Base-by-base conservation (phyloP, 2,888 invertebrate genomes). In the Leucoptera coffeella region DNA sequence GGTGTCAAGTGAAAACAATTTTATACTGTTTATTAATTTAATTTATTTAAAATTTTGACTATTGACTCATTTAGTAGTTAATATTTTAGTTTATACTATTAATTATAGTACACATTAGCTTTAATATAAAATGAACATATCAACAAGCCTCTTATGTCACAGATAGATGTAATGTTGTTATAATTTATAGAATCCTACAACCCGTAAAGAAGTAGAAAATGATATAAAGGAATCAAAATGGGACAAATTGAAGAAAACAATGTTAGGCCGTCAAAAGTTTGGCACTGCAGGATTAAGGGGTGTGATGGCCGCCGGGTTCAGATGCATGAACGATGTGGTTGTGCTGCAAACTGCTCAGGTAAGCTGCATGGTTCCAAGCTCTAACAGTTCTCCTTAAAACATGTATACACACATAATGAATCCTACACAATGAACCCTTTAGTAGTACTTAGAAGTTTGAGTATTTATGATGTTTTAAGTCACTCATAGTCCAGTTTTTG, bases 321-420 rank as follows among this genome's bases (percentile, higher is more conserved):
- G 78, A 36, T 82, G 85, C 34, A 91, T 99, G 88, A 99, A 99
- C 55, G 97, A 99, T 55, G 74, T 99, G 23, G 94, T 95, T 0
- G 89, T 92, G 1, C 77, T 99, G 25, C 99, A 99, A 64, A 93
- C 95, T 2, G 85, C 84, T 2, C 92, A 96, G 54, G 72, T 71
- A 29, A 27, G 9, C n/a, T n/a, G n/a, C n/a, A n/a, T n/a, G n/a
- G n/a, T 20, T 25, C 15, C 12, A 15, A 13, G 13, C 12, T 9
- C 9, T 25, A 14, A 15, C 25, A 10, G 12, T 20, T 25, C 15
- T 23, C 27, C 25, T 23, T 26, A n/a, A n/a, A n/a, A n/a, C n/a
- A n/a, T n/a, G n/a, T n/a, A n/a, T n/a, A n/a, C n/a, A n/a, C n/a
- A n/a, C n/a, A n/a, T n/a, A n/a, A n/a, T n/a, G n/a, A n/a, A n/a